phyloP scores from a whole-genome alignment of 2,113 vertebrate species.

The Anhinga rufa region DNA sequence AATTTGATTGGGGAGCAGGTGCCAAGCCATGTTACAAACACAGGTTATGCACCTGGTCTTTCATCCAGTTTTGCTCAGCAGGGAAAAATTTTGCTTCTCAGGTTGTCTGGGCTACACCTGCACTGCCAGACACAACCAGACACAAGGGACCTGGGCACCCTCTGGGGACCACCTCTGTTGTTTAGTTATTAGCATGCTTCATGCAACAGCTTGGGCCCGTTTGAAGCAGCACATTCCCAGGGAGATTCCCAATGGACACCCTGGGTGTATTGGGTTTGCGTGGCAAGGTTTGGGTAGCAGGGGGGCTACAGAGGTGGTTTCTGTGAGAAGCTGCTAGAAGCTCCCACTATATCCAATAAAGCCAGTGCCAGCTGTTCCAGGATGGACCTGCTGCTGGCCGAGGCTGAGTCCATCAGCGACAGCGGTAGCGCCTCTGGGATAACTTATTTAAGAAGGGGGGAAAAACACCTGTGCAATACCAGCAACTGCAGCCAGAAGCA shows the following conservation, averaged over 20 bases:
- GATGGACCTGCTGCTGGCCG: fast-evolving
- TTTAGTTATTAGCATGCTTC: not conserved
- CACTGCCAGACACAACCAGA: not conserved
- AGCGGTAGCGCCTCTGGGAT: not conserved
- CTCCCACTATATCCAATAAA: not conserved
- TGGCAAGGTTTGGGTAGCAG: not conserved
- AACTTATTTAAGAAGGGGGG: not conserved
- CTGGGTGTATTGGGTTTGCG: not conserved
- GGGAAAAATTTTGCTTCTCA: not conserved
- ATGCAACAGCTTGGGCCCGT: not conserved
- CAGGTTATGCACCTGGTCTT: not conserved
- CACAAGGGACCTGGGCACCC: not conserved
- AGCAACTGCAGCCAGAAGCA: too few species aligned
- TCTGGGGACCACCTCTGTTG: not conserved
- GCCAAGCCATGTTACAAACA: not conserved
- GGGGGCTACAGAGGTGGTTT: not conserved
- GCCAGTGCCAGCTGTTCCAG: not conserved
- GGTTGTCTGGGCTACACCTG: not conserved
- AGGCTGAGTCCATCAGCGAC: fast-evolving
- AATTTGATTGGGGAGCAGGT: not conserved
- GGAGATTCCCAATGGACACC: not conserved
- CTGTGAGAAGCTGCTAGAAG: not conserved
- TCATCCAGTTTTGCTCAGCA: not conserved
- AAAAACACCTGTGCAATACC: too few species aligned
- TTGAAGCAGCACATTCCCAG: not conserved